Evolutionary conservation across 2,888 invertebrate species (phyloP).

Genomic region (Oligia fasciuncula): DNA sequence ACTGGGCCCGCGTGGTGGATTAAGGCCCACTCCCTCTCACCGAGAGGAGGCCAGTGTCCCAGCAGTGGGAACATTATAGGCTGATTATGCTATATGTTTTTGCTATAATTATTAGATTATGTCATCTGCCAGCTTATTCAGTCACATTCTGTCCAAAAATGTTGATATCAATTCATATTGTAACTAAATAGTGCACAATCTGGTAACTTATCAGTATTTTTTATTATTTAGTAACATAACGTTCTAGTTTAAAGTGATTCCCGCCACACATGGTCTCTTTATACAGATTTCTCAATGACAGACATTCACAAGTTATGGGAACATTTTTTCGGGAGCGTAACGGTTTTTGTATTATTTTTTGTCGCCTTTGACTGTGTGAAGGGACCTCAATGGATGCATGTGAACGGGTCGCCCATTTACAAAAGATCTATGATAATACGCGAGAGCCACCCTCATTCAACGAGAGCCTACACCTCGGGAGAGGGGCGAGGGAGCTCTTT

Average conservation of each 20-base stretch:
- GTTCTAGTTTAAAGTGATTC: slow-evolving; percentile 49
- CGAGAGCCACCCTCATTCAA: slow-evolving; percentile 56
- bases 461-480: slow-evolving; percentile 32
- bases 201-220: slow-evolving; percentile 26
- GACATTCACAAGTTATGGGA: slow-evolving; percentile 87
- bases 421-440: slow-evolving; percentile 72
- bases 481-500: slow-evolving; percentile 73
- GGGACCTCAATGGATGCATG: slow-evolving; percentile 88
- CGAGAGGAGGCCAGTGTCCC: too few species aligned
- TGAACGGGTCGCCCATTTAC: slow-evolving; percentile 77
- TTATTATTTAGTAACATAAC: slow-evolving; percentile 39
- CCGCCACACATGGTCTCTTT: slow-evolving; percentile 69
- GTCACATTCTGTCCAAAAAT: neutral
- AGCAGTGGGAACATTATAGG: too few species aligned
- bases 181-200: slow-evolving; percentile 26
- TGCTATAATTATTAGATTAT: slow-evolving; percentile 9
- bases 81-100: neutral
- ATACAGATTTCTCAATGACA: slow-evolving; percentile 85
- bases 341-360: slow-evolving; percentile 90
- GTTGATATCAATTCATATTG: slow-evolving; percentile 11
- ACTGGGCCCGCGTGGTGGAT: too few species aligned
- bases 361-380: slow-evolving; percentile 88
- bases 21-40: too few species aligned
- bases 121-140: neutral
- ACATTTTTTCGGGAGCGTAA: slow-evolving; percentile 87